Base-by-base conservation (phyloP, 2,888 invertebrate species). In the Nymphalis c-album region DNA sequence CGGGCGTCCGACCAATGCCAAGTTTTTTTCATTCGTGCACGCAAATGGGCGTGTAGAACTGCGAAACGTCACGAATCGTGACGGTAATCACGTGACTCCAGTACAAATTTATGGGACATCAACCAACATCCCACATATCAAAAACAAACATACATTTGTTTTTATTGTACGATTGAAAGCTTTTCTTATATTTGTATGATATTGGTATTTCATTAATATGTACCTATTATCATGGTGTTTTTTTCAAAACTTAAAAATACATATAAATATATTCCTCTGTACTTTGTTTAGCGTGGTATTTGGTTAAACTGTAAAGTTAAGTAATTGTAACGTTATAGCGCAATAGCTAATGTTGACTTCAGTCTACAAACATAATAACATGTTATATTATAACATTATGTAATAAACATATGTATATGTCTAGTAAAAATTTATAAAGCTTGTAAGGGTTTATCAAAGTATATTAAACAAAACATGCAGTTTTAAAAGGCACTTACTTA, bases 11-110 rank as follows among this genome's bases (percentile, higher is more conserved):
- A 70, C 69, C 75, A 76, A 71, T 90, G 91, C 90, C 91, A 91
- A 91, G 83, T 84, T 86, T 88, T n/a, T 85, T 86, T 86, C 86
- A 80, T 75, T 76, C 79, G 74, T 69, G 71, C 78, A 78, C 78
- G 78, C 80, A 78, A 79, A 77, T 83, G 81, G 81, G 81, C 81
- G 80, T 83, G 80, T 78, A 74, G 78, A 81, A 79, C 76, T 70
- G 70, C 68, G 68, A 74, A 72, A 78, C 83, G 82, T 85, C 82
- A 85, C 68, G 61, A 67, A 73, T 71, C 75, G 76, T 76, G 76
- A 73, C 75, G 71, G 74, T 76, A 74, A 73, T 70, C 67, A 73
- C 67, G 71, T 69, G 64, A 66, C 59, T 60, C 31, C 47, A 64
- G 65, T 57, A 46, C 22, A 67, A 35, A 55, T 66, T 65, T 55